Evolutionary conservation across 2,888 invertebrate species (phyloP), one percentile per base, ranked within the genome.

Genomic region (Lasioglossum malachurum): DNA sequence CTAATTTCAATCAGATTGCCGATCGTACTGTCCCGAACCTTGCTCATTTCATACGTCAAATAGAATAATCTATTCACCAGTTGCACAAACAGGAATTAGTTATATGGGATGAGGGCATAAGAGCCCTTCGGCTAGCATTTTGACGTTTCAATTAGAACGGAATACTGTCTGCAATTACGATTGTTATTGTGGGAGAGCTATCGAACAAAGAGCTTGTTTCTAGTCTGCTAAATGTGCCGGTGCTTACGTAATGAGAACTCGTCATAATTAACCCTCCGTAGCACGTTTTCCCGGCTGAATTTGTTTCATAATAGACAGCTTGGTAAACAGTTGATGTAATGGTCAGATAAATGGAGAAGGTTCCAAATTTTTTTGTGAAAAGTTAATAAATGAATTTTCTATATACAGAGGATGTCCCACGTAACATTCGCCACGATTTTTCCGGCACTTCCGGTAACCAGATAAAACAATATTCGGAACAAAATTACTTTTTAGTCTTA

Each of bases 1-100:
- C 67, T 78, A 84, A 78, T 84, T 53, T 23, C 27, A 5, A 75
- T 72, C 64, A n/a, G 8, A 46, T 19, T 12, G 14, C 27, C 64
- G 19, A 77, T 84, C 23, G 41, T 57, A 31, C 60, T 67, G 31
- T 46, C 44, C 49, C 14, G 7, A 31, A 4, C 35, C 1, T 19
- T 16, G 46, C 38, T 31, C 53, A 46, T 49, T 73, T 31, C 69
- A 27, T 69, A 31, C 69, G 14, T 19, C 10, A 14, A 19, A 27
- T 23, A 23, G 41, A 64, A 46, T 5, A 69, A 71, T 27, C 44
- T 7, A 27, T 67, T 44, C 64, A 19, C 73, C 16, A 67, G 31
- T 41, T 10, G 31, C 41, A 49, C 14, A 44, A 60, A 79, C 4
- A 31, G 19, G 16, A 19, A n/a, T 57, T n/a, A 8, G 19, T 41